Evolutionary conservation across 2,113 vertebrate species (phyloP), one percentile per base, ranked within the genome.

Genomic region (Osmerus mordax): DNA sequence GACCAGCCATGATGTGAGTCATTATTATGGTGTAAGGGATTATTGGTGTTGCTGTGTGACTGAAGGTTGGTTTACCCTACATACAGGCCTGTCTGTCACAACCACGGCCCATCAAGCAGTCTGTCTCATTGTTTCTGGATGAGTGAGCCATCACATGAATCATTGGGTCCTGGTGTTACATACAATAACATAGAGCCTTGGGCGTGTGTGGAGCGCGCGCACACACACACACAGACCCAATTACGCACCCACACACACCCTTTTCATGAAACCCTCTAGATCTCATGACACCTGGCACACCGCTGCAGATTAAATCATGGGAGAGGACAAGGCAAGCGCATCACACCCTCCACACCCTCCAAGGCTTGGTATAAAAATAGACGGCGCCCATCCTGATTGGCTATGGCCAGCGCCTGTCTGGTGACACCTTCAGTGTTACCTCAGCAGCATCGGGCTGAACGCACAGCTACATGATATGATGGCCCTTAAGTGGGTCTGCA

Each of bases 391-490:
- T 47, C 5, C 32, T 36, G 32, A 4, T 6, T 36, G 32, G 32
- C 32, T 4, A 36, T 36, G 32, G 32, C 32, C 32, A 36, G 32
- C 32, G 32, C 32, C 32, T 16, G 67, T 54, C 54, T 70, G 73
- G 74, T 73, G 71, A 80, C 75, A 68, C 76, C 60, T 47, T 64
- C 41, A 47, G 41, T 11, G 9, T 75, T 28, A 77, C 69, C 76
- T 74, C 32, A 64, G 76, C 70, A 21, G 76, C 3, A 28, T n/a
- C 16, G 65, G 52, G 61, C 55, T 28, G 71, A 67, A 60, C 72
- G 62, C 77, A 77, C 79, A 78, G 56, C 16, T 23, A 79, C 76
- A 78, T 75, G 78, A 84, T 71, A 67, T 84, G 72, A 87, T 74
- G 72, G 73, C 78, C 66, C 36, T 9, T 28, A 76, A 81, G 73